Conservation (phyloP, 2,113 vertebrate genomes). For the Polypterus senegalus region DNA sequence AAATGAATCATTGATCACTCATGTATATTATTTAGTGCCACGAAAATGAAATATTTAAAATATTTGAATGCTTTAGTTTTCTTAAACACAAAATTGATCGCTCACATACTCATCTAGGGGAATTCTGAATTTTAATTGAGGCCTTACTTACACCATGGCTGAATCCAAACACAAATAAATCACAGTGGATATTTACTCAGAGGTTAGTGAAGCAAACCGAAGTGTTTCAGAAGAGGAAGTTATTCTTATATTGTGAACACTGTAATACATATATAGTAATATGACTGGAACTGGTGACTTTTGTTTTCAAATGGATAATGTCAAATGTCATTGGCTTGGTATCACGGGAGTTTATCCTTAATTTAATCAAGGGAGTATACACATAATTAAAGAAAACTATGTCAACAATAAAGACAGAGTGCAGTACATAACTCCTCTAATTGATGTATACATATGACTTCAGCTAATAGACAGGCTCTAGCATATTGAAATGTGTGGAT, state of each 20-base stretch:
- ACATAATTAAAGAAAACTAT: background rate
- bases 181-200: background rate
- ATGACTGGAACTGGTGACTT: background rate
- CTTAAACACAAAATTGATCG: background rate
- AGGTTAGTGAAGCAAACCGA: conserved; percentile 1
- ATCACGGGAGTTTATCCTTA: background rate
- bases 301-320: background rate
- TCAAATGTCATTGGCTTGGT: background rate
- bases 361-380: background rate
- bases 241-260: background rate
- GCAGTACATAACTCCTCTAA: too few relatives aligned
- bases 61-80: background rate
- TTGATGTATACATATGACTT: too few relatives aligned
- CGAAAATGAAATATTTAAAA: background rate
- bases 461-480: too few relatives aligned
- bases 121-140: background rate
- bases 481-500: too few relatives aligned
- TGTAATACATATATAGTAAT: background rate
- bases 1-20: conserved; percentile 6
- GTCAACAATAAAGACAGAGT: too few relatives aligned
- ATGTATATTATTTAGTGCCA: background rate
- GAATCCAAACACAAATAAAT: background rate
- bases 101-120: background rate
- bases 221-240: background rate
- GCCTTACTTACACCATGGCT: background rate